Base-by-base conservation (phyloP, 2,888 invertebrate genomes). In the Phaedon cochleariae region DNA sequence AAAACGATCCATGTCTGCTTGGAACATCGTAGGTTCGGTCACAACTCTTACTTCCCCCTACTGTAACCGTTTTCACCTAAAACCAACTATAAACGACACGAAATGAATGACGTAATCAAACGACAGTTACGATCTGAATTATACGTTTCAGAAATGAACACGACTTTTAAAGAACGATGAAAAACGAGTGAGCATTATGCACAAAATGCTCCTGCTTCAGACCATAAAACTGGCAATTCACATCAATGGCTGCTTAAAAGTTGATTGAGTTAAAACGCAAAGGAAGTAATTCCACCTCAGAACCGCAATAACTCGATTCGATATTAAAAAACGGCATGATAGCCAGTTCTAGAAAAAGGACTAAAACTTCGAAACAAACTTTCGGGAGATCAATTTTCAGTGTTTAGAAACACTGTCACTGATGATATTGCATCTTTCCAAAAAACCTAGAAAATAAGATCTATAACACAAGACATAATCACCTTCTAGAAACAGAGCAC, bases 151-250 rank as follows among this genome's bases (percentile, higher is more conserved):
- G 15, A 41, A 41, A 41, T 41, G 41, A 41, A 41, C 41, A n/a
- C 41, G n/a, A 41, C 15, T 15, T 41, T 41, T 15, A 15, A 41
- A 41, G 15, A 15, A 41, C 41, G 41, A 41, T 41, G 34, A 15
- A 41, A 41, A 41, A 15, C 41, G 15, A 34, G 41, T 12, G 1
- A 41, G 41, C 4, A 41, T 41, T 41, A 15, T 41, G 15, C 15
- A 41, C 41, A 41, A 41, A 41, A 41, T 41, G n/a, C 41, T 41
- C n/a, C 15, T 41, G 41, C 41, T 41, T 15, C 41, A 41, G 15
- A 41, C 15, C 41, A 41, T 41, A 41, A 41, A 41, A 41, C n/a
- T 41, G 41, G 41, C 41, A 41, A 41, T 41, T 41, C 41, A n/a
- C 41, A 41, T 41, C 41, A 41, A 41, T 15, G 41, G 31, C 31